These are phyloP conservation scores for Poeciliopsis prolifica DNA, from an alignment of 2,113 vertebrate genomes.

Conservation along the genomic window DNA sequence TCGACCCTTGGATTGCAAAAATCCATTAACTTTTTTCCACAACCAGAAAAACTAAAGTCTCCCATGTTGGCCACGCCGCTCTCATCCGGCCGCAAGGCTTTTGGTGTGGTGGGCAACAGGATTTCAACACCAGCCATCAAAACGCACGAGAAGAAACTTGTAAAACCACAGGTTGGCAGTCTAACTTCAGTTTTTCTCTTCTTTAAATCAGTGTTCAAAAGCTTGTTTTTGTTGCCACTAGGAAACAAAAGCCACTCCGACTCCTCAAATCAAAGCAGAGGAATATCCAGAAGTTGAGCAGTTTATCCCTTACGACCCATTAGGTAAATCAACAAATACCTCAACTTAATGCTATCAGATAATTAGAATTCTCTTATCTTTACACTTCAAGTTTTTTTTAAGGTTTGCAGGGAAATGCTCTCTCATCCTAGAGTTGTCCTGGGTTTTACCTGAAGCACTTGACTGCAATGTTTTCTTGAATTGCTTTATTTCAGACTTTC, in stretches of 20 bases:
- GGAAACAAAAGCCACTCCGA: conserved; percentile 54
- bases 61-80: conserved; percentile 45
- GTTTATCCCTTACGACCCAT: conserved; percentile 66
- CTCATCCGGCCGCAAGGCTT: conserved; percentile 62
- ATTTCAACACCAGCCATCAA: conserved; percentile 35
- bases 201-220: neutral
- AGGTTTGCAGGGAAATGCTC: too few species aligned
- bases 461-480: neutral
- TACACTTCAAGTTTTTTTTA: neutral
- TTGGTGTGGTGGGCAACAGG: conserved; percentile 58
- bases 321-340: conserved; percentile 45
- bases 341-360: neutral
- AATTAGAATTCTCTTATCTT: neutral
- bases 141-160: conserved; percentile 45
- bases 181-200: neutral
- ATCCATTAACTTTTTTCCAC: neutral
- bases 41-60: conserved; percentile 61
- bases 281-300: conserved; percentile 70
- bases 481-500: conserved; percentile 56
- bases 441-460: too few species aligned
- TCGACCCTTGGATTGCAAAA: neutral
- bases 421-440: neutral
- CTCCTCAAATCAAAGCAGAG: conserved; percentile 36
- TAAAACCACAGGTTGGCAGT: conserved; percentile 59
- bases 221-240: conserved; percentile 1